These are phyloP conservation scores for Megamerina dolium DNA, from an alignment of 2,888 invertebrate genomes.

Conservation along the genomic window DNA sequence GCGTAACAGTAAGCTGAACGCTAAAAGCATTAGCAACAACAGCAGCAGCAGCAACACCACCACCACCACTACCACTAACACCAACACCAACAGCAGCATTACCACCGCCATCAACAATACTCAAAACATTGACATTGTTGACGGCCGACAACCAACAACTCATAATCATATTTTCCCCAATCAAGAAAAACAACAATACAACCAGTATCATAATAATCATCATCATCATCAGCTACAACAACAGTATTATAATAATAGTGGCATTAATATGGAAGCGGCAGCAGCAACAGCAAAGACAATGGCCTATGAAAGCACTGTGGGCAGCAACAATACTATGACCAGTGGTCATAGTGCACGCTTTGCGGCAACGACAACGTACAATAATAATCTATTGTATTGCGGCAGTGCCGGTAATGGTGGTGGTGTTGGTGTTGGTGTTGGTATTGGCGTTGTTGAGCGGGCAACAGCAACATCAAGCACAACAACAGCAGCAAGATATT, in stretches of 20 bases:
- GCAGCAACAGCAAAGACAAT: too few species aligned
- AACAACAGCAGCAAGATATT: conserved; percentile 7
- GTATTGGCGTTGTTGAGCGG: too few species aligned
- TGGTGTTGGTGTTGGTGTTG: too few species aligned
- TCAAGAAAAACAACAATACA: conserved; percentile 37
- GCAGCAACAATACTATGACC: conserved; percentile 11
- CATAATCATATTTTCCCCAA: too few species aligned
- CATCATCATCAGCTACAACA: conserved; percentile 34
- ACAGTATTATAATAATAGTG: too few species aligned
- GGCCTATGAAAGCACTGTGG: too few species aligned
- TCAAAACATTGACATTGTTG: conserved; percentile 32
- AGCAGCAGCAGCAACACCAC: conserved; percentile 31
- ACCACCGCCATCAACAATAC: conserved; percentile 4
- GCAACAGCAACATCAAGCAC: conserved; percentile 10
- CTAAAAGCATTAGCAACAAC: conserved; percentile 18
- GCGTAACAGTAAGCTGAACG: too few species aligned
- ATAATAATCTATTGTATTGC: conserved; percentile 23
- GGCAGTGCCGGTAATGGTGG: too few species aligned
- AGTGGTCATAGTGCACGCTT: conserved; percentile 18
- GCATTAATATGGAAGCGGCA: conserved; percentile 25
- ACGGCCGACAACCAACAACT: conserved; percentile 41
- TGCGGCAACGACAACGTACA: too few species aligned
- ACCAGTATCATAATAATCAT: conserved; percentile 26
- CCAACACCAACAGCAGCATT: conserved; percentile 5
- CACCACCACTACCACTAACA: conserved; percentile 11